Evolutionary conservation across 2,113 vertebrate species (phyloP).

Genomic region (Sminthopsis crassicaudata): DNA sequence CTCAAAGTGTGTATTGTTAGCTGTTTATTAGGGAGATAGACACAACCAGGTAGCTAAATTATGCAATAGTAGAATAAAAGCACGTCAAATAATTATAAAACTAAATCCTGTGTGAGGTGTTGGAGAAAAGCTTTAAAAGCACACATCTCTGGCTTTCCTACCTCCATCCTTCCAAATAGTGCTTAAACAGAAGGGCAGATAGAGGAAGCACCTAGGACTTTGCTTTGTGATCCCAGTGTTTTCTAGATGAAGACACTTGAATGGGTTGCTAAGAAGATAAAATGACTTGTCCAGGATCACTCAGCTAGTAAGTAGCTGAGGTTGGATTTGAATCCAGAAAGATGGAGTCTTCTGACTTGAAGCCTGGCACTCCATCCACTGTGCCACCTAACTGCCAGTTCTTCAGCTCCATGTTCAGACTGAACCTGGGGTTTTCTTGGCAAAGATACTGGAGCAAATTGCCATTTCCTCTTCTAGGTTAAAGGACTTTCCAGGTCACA

Average conservation of each 20-base stretch:
- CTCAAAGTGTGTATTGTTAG: neutral
- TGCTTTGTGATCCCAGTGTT: neutral
- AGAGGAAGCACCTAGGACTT: neutral
- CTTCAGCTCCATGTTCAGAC: neutral
- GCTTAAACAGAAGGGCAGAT: neutral
- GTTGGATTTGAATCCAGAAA: neutral
- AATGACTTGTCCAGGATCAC: neutral
- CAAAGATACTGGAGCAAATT: neutral
- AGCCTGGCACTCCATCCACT: neutral
- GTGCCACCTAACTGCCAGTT: neutral
- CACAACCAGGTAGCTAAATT: neutral
- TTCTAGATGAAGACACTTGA: neutral
- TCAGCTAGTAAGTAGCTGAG: neutral
- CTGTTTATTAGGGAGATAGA: neutral
- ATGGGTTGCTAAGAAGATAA: neutral
- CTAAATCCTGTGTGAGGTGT: neutral
- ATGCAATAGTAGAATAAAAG: neutral
- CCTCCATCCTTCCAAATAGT: neutral
- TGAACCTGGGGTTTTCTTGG: neutral
- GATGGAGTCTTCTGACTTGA: neutral
- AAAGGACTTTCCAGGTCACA: neutral
- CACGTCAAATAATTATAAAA: neutral
- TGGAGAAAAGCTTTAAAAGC: neutral
- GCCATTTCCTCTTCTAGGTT: neutral
- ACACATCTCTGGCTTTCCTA: neutral